These are phyloP conservation scores for Deilephila elpenor DNA, from an alignment of 2,888 invertebrate genomes.

Conservation along the genomic window DNA sequence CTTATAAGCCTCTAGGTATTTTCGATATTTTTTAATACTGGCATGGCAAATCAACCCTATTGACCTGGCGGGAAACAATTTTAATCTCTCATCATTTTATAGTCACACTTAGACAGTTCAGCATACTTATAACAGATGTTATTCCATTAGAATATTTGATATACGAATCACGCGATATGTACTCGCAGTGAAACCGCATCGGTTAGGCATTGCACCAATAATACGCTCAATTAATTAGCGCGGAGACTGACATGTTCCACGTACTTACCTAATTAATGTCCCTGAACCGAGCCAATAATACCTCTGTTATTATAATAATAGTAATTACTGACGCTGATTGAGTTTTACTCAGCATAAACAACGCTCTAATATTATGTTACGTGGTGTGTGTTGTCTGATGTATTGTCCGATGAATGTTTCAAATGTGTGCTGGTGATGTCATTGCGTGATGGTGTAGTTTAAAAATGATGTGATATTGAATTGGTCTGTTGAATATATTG, in stretches of 20 bases:
- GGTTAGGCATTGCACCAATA: constrained; percentile 71
- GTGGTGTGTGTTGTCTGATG: background rate
- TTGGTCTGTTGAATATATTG: too few species aligned
- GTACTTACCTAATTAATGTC: constrained; percentile 80
- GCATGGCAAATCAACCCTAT: too few species aligned
- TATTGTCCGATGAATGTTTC: background rate
- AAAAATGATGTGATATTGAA: too few species aligned
- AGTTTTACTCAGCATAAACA: constrained; percentile 55
- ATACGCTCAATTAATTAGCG: constrained; percentile 79
- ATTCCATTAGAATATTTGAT: constrained; percentile 19
- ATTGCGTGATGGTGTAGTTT: too few species aligned
- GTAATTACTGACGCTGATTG: constrained; percentile 63
- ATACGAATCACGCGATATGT: constrained; percentile 19
- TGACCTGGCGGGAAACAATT: too few species aligned
- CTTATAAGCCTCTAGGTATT: too few species aligned
- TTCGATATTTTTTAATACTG: too few species aligned
- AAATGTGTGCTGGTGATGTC: background rate
- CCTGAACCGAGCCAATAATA: constrained; percentile 66
- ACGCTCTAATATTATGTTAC: constrained; percentile 51
- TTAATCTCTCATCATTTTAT: too few species aligned
- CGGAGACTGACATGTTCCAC: constrained; percentile 66
- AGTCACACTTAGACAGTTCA: background rate
- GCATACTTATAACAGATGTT: background rate
- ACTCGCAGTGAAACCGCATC: constrained; percentile 56
- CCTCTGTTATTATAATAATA: constrained; percentile 65